Percentiles rank a stretch among this genome's conserved stretches.
phyloP scores from a whole-genome alignment of 1,140 invertebrate species.

The Amyelois transitella region DNA sequence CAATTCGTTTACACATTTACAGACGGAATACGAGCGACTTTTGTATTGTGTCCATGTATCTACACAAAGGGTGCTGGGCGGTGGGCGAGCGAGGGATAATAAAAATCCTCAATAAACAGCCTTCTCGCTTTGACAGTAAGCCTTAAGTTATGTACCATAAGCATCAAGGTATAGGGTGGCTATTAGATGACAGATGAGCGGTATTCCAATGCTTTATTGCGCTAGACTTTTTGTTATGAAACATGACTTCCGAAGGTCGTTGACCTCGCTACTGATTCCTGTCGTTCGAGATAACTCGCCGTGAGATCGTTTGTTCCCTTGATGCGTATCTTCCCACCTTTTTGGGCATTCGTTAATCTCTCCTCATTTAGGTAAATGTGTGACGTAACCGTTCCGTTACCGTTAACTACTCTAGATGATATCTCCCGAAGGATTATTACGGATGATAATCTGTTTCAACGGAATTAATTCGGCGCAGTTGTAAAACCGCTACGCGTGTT shows the following conservation, averaged over 20 bases:
- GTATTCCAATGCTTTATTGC: constrained; percentile 55
- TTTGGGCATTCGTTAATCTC: constrained; percentile 29
- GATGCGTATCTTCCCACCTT: constrained; percentile 42
- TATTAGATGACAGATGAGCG: constrained; percentile 60
- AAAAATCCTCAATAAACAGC: constrained; percentile 53
- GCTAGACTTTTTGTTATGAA: constrained; percentile 38
- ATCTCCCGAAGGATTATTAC: background rate
- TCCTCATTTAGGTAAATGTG: constrained; percentile 23
- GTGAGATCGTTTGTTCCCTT: constrained; percentile 43
- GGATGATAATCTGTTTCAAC: constrained; percentile 10
- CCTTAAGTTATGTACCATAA: constrained; percentile 53
- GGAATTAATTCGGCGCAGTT: constrained; percentile 40
- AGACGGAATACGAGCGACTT: constrained; percentile 26
- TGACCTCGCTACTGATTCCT: constrained; percentile 53
- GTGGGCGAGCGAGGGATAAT: constrained; percentile 32
- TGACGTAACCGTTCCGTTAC: constrained; percentile 7
- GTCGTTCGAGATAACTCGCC: constrained; percentile 37
- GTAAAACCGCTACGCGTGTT: constrained; percentile 16
- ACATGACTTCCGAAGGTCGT: constrained; percentile 47
- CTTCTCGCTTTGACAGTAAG: constrained; percentile 50
- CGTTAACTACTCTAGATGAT: background rate
- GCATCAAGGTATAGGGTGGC: constrained; percentile 32
- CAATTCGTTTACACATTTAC: constrained; percentile 35
- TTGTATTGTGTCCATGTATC: constrained; percentile 32
- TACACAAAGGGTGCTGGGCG: constrained; percentile 37